phyloP scores from a whole-genome alignment of 1,140 invertebrate genomes.

The Aporrectodea caliginosa region DNA sequence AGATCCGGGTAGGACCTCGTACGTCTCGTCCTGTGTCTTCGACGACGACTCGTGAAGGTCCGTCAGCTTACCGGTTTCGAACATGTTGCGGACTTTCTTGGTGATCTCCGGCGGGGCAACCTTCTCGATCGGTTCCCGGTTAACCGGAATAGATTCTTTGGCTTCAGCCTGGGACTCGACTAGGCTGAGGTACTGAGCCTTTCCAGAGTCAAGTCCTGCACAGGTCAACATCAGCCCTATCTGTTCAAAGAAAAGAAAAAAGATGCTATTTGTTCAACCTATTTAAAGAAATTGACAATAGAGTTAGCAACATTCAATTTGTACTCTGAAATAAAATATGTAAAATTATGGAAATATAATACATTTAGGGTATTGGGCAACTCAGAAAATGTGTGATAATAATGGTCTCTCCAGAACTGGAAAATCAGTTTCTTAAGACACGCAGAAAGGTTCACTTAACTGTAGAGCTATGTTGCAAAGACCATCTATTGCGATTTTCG shows the following conservation, averaged over 20 bases:
- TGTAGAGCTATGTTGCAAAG: too few relatives aligned
- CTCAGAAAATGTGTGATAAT: too few relatives aligned
- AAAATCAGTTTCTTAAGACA: too few relatives aligned
- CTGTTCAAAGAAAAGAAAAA: background rate
- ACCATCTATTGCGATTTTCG: too few relatives aligned
- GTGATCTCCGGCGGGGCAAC: conserved; percentile 24
- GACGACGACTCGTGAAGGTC: conserved; percentile 19
- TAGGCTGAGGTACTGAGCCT: background rate
- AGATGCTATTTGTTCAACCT: too few relatives aligned
- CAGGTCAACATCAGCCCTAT: background rate
- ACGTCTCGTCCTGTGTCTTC: background rate
- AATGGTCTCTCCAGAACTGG: too few relatives aligned
- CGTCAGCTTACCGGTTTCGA: conserved; percentile 19
- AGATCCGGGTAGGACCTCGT: conserved; percentile 1
- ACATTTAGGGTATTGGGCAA: too few relatives aligned
- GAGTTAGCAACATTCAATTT: too few relatives aligned
- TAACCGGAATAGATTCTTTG: background rate
- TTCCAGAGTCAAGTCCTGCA: background rate
- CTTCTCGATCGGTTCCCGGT: conserved; percentile 17
- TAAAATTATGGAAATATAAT: too few relatives aligned
- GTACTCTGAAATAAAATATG: too few relatives aligned
- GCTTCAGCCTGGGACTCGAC: background rate
- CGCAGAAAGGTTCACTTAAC: too few relatives aligned
- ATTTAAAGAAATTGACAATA: too few relatives aligned
- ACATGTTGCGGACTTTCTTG: conserved; percentile 25